Conservation (phyloP, 2,888 invertebrate species). For the Salpingus planirostris region DNA sequence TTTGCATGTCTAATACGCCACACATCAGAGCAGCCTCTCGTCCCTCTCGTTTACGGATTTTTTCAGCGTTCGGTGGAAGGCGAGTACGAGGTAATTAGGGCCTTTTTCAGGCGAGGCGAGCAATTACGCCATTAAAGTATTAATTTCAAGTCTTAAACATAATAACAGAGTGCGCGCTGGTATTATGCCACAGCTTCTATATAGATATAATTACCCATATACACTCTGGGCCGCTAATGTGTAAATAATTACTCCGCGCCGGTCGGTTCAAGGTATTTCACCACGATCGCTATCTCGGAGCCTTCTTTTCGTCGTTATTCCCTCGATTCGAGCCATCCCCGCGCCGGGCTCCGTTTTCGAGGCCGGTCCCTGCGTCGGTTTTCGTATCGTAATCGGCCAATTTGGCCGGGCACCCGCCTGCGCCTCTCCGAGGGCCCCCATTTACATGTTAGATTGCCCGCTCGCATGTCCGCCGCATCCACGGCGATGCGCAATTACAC, state of each 20-base stretch:
- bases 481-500: too few species aligned
- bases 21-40: too few species aligned
- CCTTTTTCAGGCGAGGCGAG: constrained; percentile 21
- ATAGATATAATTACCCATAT: constrained; percentile 41
- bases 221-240: constrained; percentile 39
- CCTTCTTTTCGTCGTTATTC: constrained; percentile 6
- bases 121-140: constrained; percentile 39
- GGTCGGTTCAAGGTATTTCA: constrained; percentile 36
- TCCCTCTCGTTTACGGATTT: too few species aligned
- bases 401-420: too few species aligned
- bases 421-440: constrained; percentile 1
- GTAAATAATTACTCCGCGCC: constrained; percentile 43
- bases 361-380: too few species aligned
- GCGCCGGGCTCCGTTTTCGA: too few species aligned
- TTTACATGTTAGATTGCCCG: constrained; percentile 19
- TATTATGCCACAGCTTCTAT: too few species aligned
- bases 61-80: too few species aligned
- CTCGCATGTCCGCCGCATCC: constrained; percentile 13
- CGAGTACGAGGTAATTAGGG: constrained; percentile 24
- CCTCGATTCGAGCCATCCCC: not conserved
- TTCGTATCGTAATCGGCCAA: too few species aligned
- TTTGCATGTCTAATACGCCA: too few species aligned
- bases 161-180: too few species aligned
- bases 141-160: constrained; percentile 40
- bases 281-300: constrained; percentile 39